A percentile compares a stretch with the other conserved stretches of the same genome.
Conservation (phyloP, 2,888 invertebrate genomes). For the Parnassius glacialis region DNA sequence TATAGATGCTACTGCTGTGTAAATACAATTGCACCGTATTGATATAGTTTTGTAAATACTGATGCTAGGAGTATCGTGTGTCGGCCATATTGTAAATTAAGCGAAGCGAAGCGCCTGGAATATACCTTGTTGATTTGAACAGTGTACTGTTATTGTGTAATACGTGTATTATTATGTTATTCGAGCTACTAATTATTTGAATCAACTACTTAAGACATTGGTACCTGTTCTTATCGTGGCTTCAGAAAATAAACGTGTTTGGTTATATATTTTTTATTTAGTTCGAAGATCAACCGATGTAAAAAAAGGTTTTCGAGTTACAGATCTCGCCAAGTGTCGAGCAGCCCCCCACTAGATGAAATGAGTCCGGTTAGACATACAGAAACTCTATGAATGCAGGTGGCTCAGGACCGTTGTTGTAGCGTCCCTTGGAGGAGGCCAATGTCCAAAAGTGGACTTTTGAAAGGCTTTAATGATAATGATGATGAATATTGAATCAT, state of each 20-base stretch:
- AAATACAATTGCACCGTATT: background rate
- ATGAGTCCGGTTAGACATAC: too few species aligned
- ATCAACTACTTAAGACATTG: constrained; percentile 19
- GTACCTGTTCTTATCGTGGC: constrained; percentile 27
- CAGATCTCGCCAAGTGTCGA: too few species aligned
- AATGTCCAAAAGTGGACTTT: too few species aligned
- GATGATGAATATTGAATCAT: too few species aligned
- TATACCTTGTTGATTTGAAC: constrained; percentile 10
- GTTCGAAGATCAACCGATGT: too few species aligned
- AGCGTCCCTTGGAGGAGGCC: too few species aligned
- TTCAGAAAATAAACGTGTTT: constrained; percentile 26
- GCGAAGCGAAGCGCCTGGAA: constrained; percentile 9
- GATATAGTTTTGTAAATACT: background rate
- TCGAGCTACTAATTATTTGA: constrained; percentile 16
- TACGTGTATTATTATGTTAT: constrained; percentile 12
- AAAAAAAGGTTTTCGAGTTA: too few species aligned
- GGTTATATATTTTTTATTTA: constrained; percentile 9
- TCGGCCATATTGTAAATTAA: constrained; percentile 11
- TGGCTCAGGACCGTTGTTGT: too few species aligned
- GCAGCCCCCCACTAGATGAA: too few species aligned
- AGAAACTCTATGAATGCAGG: too few species aligned
- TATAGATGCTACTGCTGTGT: background rate
- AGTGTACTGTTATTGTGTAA: constrained; percentile 4
- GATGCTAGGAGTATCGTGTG: constrained; percentile 10
- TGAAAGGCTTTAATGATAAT: too few species aligned